Evolutionary conservation across 2,888 invertebrate genomes (phyloP).

Genomic region (Drosophila anceps): DNA sequence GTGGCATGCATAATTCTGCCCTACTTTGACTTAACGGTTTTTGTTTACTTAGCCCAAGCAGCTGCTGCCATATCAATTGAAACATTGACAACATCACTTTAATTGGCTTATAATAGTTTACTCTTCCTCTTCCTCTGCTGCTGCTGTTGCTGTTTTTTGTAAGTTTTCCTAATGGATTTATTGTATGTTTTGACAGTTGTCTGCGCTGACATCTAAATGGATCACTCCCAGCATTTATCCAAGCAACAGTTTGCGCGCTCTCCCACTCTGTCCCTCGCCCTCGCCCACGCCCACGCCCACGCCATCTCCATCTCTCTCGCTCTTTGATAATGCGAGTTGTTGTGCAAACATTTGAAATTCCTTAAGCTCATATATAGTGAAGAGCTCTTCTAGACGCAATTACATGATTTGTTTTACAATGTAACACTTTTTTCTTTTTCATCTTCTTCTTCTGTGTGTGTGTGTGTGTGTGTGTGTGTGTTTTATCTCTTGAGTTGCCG

Average conservation of each 20-base stretch:
- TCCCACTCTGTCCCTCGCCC: too few relatives aligned
- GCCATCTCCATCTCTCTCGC: not conserved
- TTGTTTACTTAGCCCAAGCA: slow-evolving; percentile 17
- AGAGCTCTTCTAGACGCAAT: slow-evolving; percentile 25
- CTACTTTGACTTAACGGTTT: slow-evolving; percentile 2
- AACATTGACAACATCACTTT: slow-evolving; percentile 18
- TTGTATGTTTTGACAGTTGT: slow-evolving; percentile 14
- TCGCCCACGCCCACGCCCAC: too few relatives aligned
- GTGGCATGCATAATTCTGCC: slow-evolving; percentile 23
- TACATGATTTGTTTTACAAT: slow-evolving; percentile 39
- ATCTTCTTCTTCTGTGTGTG: not conserved
- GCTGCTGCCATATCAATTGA: not conserved
- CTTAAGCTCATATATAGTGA: slow-evolving; percentile 5
- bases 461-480: not conserved
- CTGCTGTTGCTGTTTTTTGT: not conserved
- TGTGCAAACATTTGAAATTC: slow-evolving; percentile 23
- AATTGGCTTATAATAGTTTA: slow-evolving; percentile 27
- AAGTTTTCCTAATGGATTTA: slow-evolving; percentile 10
- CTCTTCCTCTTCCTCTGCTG: not conserved
- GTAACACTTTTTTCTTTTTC: slow-evolving; percentile 30
- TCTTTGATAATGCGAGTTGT: slow-evolving; percentile 16
- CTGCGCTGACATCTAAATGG: slow-evolving; percentile 12
- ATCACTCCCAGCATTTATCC: slow-evolving; percentile 16
- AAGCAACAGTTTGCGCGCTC: slow-evolving; percentile 6
- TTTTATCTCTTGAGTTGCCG: slow-evolving; percentile 18